These are phyloP conservation scores for Pseudochirops cupreus DNA, from an alignment of 2,797 vertebrate species.

Conservation along the genomic window DNA sequence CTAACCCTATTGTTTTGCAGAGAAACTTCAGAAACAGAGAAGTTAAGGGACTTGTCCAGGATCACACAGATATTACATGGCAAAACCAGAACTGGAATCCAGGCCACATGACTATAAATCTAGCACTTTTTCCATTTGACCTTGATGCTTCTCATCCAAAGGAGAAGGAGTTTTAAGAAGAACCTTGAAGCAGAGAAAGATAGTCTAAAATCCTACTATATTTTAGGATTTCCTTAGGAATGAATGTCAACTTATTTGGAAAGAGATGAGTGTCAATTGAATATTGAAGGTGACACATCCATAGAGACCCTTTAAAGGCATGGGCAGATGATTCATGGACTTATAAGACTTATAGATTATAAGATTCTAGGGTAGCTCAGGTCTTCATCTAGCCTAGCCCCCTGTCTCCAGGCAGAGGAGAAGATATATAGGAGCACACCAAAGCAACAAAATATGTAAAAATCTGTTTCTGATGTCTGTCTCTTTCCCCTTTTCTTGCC, in stretches of 20 bases:
- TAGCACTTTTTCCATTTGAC: background rate
- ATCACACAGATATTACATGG: background rate
- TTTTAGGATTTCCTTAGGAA: background rate
- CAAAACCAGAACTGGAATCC: background rate
- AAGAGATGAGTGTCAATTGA: constrained; percentile 15
- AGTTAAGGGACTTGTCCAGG: background rate
- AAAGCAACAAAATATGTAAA: background rate
- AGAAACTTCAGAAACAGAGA: background rate
- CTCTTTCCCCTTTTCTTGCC: background rate
- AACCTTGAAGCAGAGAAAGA: constrained; percentile 33
- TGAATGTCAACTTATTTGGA: constrained; percentile 23
- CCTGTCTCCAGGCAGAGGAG: constrained; percentile 56
- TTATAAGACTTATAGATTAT: background rate
- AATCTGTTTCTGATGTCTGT: accelerated
- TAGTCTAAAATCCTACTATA: constrained; percentile 48
- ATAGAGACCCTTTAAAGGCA: background rate
- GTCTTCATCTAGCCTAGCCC: constrained; percentile 58
- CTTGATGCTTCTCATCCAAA: background rate
- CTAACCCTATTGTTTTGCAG: background rate
- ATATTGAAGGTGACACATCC: background rate
- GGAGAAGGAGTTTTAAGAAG: background rate
- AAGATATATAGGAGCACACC: background rate
- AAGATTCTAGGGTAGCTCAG: constrained; percentile 57
- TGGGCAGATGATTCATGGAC: background rate
- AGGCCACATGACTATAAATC: background rate